Evolutionary conservation across 2,888 invertebrate species (phyloP), one percentile per base, ranked within the genome.

Genomic region (Tetragnatha montana): DNA sequence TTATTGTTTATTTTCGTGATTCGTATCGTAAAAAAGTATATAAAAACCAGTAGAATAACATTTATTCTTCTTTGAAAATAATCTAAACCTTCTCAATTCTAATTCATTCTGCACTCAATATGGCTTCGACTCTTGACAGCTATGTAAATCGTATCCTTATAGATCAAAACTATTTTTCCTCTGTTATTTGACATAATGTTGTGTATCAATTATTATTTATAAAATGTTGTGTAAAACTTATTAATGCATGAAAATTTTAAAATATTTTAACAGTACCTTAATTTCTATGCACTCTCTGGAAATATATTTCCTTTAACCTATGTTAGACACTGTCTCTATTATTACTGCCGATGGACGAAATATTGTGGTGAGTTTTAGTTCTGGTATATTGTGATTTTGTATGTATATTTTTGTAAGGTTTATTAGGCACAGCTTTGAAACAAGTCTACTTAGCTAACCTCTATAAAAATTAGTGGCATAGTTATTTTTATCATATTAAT

Each of bases 331-430:
- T 10, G 98, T 98, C 86, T 98, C 98, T 68, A 97, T 99, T 91
- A 98, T 99, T 92, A 99, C 99, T 82, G 96, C 98, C 14, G 99
- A 99, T 94, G 99, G 99, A 74, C 95, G 99, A 92, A 98, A 98
- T 93, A 98, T 99, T 93, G 97, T 98, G 92, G 96, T 96, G 94
- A 95, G 87, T 89, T 71, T 8, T 50, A 35, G 71, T 81, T 22
- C 69, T 35, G 21, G 14, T 69, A 14, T 35, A 14, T 69, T 22
- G 74, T 60, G 6, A 60, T 60, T 60, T 10, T 8, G 17, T 60
- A 60, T 12, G 8, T 60, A 17, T 60, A 60, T 60, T 60, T 60
- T 60, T 3, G 35, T 35, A 35, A 35, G 35, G 35, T 35, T 2
- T 2, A 2, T 35, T 35, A 35, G 35, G 35, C 35, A 4, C 35